Percentiles rank a stretch among this genome's conserved stretches.
Conservation (phyloP, 2,797 vertebrate genomes). For the Alouatta caraya region DNA sequence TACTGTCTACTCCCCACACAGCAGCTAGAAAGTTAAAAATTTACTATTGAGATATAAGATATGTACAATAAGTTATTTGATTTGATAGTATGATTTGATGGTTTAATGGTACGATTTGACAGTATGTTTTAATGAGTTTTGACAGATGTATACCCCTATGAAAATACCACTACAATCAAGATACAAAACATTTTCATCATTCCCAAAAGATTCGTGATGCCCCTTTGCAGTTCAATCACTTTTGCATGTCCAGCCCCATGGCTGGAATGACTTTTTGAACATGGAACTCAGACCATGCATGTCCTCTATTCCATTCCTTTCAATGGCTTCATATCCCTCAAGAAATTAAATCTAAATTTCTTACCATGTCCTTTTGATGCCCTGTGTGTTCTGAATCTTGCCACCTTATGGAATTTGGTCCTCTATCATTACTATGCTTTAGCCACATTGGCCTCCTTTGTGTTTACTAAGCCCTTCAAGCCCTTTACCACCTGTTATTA, state of each 20-base stretch:
- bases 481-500: neutral
- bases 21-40: neutral
- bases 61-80: neutral
- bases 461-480: neutral
- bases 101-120: neutral
- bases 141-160: neutral
- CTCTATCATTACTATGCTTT: neutral
- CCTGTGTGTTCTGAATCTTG: neutral
- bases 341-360: conserved; percentile 49
- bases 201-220: neutral
- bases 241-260: neutral
- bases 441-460: neutral
- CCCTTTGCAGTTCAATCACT: neutral
- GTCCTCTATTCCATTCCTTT: neutral
- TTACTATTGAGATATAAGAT: conserved; percentile 11
- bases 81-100: neutral
- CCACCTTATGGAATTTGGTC: neutral
- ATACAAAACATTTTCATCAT: neutral
- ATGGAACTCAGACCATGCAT: neutral
- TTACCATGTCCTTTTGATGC: neutral
- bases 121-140: neutral
- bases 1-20: neutral
- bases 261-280: neutral
- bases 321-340: neutral
- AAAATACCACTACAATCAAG: neutral